Percentiles rank a stretch among this genome's conserved stretches.
Conservation (phyloP, 2,113 vertebrate genomes). For the Mellivora capensis region DNA sequence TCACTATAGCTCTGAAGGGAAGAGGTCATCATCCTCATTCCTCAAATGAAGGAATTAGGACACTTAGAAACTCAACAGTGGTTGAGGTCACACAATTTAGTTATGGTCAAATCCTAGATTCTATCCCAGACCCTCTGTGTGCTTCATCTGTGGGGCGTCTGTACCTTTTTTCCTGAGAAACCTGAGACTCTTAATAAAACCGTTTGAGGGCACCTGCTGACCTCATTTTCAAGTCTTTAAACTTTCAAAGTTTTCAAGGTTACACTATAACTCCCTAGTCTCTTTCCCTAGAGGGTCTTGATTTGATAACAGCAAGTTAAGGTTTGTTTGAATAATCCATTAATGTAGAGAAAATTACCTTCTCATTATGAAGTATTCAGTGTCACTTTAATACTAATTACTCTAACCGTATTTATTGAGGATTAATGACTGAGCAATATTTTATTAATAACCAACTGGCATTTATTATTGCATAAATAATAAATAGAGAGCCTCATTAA, state of each 20-base stretch:
- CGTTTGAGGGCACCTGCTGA: neutral
- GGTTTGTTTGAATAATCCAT: conserved; percentile 75
- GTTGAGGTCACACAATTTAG: neutral
- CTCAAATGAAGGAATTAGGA: neutral
- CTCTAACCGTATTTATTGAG: conserved; percentile 70
- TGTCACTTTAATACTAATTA: conserved; percentile 71
- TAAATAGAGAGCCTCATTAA: conserved; percentile 75
- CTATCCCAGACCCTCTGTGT: neutral
- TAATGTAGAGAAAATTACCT: conserved; percentile 74
- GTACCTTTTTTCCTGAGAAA: neutral
- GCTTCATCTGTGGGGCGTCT: neutral
- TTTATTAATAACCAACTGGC: conserved; percentile 66
- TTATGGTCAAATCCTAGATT: neutral
- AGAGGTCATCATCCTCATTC: neutral
- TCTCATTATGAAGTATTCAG: conserved; percentile 72
- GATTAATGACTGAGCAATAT: conserved; percentile 75
- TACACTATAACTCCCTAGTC: neutral
- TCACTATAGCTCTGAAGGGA: neutral
- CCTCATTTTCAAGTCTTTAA: conserved; percentile 46
- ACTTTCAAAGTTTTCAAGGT: conserved; percentile 70
- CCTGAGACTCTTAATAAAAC: neutral
- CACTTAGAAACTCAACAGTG: neutral
- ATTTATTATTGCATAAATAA: conserved; percentile 76
- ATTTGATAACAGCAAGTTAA: conserved; percentile 56
- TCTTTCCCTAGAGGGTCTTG: conserved; percentile 40